Conservation (phyloP, 2,113 vertebrate genomes). For the Romanogobio albipinnatus region DNA sequence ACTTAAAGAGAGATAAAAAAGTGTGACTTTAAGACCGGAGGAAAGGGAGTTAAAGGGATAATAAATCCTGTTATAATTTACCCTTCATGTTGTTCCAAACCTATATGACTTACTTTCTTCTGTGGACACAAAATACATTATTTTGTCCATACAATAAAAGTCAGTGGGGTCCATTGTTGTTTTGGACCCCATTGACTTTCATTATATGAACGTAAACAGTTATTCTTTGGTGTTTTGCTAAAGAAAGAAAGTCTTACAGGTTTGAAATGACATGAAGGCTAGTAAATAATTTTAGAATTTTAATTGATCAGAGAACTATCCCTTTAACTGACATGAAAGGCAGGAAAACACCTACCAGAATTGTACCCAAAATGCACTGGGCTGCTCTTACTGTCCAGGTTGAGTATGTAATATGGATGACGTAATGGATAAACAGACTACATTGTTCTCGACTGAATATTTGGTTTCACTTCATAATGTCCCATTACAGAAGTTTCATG, state of each 20-base stretch:
- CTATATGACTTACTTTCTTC: background rate
- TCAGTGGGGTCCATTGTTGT: background rate
- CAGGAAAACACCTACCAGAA: background rate
- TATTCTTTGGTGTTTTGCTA: background rate
- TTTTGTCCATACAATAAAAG: background rate
- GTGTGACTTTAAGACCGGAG: background rate
- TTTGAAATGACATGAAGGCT: background rate
- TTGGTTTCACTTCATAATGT: background rate
- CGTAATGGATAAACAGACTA: background rate
- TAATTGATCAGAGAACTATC: background rate
- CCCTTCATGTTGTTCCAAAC: background rate
- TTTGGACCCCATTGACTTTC: background rate
- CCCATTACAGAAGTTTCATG: background rate
- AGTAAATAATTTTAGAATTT: background rate
- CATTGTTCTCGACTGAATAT: background rate
- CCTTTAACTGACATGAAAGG: slow-evolving; percentile 1
- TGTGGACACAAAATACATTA: background rate
- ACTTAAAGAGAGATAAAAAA: background rate
- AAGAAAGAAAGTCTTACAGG: background rate
- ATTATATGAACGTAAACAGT: background rate
- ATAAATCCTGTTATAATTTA: background rate
- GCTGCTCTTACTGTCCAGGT: background rate
- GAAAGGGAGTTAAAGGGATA: background rate
- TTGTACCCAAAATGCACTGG: background rate
- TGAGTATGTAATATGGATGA: background rate